These are phyloP conservation scores for Channallabes apus DNA, from an alignment of 2,797 vertebrate genomes.

Conservation along the genomic window DNA sequence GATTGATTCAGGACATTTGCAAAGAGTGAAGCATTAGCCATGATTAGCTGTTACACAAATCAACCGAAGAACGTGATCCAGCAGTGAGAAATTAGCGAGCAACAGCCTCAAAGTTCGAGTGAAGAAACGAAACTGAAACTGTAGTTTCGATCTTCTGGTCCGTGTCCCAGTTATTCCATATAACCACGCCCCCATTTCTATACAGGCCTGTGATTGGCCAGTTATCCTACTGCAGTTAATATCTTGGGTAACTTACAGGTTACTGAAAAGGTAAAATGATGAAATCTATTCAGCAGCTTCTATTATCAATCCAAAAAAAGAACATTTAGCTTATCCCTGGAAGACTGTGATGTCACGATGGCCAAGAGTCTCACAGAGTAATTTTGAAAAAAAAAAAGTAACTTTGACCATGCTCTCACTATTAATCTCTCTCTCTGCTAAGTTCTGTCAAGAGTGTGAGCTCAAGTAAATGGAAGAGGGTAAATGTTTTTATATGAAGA, in stretches of 20 bases:
- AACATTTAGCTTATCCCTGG: background rate
- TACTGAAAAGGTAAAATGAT: background rate
- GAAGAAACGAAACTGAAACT: conserved; percentile 22
- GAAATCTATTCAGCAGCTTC: background rate
- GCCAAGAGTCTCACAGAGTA: background rate
- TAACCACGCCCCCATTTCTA: background rate
- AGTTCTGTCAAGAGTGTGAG: background rate
- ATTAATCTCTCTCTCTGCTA: background rate
- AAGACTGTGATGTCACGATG: background rate
- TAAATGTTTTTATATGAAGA: background rate
- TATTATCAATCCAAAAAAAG: background rate
- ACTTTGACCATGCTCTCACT: background rate
- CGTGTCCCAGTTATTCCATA: background rate
- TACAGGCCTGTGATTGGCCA: background rate
- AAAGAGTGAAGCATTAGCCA: background rate
- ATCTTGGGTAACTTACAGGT: background rate
- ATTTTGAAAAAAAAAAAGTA: no score
- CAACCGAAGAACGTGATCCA: background rate
- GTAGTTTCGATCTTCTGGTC: background rate
- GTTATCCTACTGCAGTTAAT: background rate
- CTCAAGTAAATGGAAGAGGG: background rate
- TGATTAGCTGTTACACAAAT: background rate
- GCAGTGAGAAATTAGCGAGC: background rate
- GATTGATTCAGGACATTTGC: background rate
- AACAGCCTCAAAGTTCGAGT: background rate